These are phyloP conservation scores for Oriolus oriolus DNA, from an alignment of 2,113 vertebrate genomes.

Conservation along the genomic window DNA sequence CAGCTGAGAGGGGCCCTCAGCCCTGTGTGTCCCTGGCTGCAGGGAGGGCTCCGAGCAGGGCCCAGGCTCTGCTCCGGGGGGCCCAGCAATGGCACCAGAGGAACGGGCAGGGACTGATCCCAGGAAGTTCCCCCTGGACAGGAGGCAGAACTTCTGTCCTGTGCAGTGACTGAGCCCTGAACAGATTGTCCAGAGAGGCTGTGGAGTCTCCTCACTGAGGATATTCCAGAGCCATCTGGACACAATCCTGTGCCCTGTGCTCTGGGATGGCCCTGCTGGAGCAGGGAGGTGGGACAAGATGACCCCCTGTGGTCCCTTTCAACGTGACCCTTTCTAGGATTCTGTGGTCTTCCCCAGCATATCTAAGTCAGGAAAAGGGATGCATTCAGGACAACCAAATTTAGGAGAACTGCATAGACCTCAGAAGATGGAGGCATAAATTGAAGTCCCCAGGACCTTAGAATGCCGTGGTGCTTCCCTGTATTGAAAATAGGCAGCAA, in stretches of 20 bases:
- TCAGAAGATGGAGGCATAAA: not conserved
- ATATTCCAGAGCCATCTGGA: not conserved
- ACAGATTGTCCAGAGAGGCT: not conserved
- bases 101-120: not conserved
- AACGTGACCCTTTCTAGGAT: not conserved
- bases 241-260: not conserved
- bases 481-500: not conserved
- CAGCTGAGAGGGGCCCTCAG: not conserved
- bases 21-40: not conserved
- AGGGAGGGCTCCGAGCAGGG: not conserved
- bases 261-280: not conserved
- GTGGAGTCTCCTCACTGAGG: not conserved
- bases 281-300: not conserved
- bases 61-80: not conserved
- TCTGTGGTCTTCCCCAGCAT: not conserved
- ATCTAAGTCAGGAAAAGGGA: conserved; percentile 9
- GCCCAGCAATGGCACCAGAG: not conserved
- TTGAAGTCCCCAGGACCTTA: not conserved
- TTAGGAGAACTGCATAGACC: not conserved
- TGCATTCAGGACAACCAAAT: not conserved
- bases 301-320: not conserved
- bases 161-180: accelerated
- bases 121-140: not conserved
- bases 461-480: not conserved
- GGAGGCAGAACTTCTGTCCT: not conserved